Evolutionary conservation across 2,113 vertebrate genomes (phyloP).

Genomic region (Promerops cafer): DNA sequence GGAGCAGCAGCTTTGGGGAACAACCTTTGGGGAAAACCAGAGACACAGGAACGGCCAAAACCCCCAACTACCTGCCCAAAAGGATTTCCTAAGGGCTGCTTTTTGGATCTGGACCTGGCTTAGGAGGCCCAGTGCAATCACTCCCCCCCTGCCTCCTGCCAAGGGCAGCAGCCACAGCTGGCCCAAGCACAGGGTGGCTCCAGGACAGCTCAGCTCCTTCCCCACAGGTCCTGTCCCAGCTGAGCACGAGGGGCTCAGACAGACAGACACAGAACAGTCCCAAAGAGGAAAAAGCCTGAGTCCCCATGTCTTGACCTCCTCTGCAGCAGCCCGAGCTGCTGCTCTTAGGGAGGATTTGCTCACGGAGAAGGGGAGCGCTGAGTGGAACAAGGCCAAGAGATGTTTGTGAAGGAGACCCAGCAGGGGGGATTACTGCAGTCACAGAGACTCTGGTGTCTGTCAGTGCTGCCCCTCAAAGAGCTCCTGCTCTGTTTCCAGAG

Average conservation of each 20-base stretch:
- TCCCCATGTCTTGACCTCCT: not conserved
- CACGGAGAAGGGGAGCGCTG: not conserved
- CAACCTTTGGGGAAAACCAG: not conserved
- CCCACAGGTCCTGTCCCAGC: not conserved
- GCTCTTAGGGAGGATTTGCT: not conserved
- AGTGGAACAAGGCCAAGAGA: not conserved
- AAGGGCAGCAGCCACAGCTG: not conserved
- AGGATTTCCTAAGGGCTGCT: not conserved
- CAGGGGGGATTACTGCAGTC: not conserved
- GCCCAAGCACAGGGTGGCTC: not conserved
- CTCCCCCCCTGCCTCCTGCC: not conserved
- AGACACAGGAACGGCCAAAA: accelerated
- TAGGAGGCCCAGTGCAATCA: not conserved
- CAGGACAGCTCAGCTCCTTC: not conserved
- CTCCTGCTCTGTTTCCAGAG: not conserved
- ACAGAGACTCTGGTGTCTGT: not conserved
- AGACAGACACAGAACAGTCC: not conserved
- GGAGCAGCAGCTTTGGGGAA: not conserved
- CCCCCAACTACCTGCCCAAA: not conserved
- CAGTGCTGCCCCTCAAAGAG: accelerated
- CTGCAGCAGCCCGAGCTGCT: not conserved
- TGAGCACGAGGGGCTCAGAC: not conserved
- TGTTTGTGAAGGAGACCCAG: not conserved
- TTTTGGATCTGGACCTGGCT: not conserved
- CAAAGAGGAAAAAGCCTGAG: not conserved